Evolutionary conservation across 2,113 vertebrate species (phyloP).

Genomic region (Onychorhynchus coronatus): DNA sequence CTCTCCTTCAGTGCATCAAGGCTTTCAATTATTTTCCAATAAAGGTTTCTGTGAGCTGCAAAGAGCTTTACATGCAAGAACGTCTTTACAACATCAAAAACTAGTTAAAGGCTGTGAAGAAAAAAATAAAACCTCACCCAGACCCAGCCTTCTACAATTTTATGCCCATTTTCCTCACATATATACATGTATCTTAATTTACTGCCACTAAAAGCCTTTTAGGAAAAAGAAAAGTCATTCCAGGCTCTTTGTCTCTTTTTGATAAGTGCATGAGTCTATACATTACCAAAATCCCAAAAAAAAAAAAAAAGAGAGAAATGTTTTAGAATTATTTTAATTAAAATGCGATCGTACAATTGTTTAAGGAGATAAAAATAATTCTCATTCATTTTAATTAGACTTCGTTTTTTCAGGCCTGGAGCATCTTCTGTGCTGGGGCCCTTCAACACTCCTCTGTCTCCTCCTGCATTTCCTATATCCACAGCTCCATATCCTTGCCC

Average conservation of each 20-base stretch:
- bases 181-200: not conserved
- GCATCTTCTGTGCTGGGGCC: not conserved
- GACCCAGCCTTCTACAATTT: not conserved
- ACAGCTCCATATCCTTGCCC: not conserved
- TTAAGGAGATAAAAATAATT: constrained; percentile 51
- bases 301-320: not conserved
- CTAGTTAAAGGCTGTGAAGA: not conserved
- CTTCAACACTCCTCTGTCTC: not conserved
- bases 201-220: constrained; percentile 29
- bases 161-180: not conserved
- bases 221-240: not conserved
- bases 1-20: not conserved
- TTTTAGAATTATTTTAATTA: constrained; percentile 32
- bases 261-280: not conserved
- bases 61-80: not conserved
- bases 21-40: not conserved
- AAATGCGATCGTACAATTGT: constrained; percentile 21
- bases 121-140: not conserved
- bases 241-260: not conserved
- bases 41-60: not conserved
- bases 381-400: constrained; percentile 35
- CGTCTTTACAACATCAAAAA: not conserved
- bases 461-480: not conserved
- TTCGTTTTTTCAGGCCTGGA: not conserved
- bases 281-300: not conserved